Conservation (phyloP, 2,113 vertebrate genomes). For the Azemiops feae region DNA sequence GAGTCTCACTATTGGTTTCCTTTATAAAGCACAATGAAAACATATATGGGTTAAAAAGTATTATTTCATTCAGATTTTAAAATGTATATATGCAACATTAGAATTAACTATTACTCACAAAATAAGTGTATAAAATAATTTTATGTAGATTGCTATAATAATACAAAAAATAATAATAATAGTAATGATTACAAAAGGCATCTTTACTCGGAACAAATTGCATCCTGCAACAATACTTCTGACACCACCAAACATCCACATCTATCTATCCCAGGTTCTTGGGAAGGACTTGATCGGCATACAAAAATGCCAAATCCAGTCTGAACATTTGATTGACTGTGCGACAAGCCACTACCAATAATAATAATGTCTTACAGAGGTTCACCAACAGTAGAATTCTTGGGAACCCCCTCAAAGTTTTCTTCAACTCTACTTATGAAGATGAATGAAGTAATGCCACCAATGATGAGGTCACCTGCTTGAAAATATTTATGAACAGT, state of each 20-base stretch:
- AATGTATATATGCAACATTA: background rate
- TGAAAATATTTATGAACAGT: background rate
- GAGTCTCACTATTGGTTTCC: background rate
- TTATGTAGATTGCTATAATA: background rate
- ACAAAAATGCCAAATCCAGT: background rate
- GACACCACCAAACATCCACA: background rate
- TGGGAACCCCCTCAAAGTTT: background rate
- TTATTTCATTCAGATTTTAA: too few species aligned
- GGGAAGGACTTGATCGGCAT: background rate
- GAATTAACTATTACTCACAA: background rate
- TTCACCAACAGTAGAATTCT: background rate
- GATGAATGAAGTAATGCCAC: background rate
- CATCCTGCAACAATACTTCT: background rate
- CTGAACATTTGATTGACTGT: background rate
- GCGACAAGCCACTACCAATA: background rate
- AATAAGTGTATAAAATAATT: background rate
- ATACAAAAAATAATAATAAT: background rate
- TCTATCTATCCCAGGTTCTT: background rate
- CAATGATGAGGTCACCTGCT: background rate
- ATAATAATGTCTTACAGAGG: background rate
- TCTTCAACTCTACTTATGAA: background rate
- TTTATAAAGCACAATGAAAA: background rate
- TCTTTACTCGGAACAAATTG: background rate
- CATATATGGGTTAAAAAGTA: background rate
- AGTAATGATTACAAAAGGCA: background rate